Conservation (phyloP, 1,140 invertebrate species). For the Euwallacea similis region DNA sequence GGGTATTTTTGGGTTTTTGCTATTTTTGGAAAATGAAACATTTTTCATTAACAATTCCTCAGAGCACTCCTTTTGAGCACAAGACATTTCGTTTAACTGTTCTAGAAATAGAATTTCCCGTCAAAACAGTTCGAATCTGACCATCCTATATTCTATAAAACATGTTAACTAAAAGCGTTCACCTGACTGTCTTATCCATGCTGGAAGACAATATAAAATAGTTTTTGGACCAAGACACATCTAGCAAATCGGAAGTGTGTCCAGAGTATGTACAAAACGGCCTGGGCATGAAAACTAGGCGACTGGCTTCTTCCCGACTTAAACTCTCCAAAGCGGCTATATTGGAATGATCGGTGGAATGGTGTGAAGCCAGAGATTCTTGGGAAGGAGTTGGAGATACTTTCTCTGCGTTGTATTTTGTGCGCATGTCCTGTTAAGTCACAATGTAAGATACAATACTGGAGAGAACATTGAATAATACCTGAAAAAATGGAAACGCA, state of each 20-base stretch:
- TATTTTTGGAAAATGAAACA: too few relatives aligned
- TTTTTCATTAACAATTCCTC: too few relatives aligned
- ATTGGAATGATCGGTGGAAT: slow-evolving; percentile 67
- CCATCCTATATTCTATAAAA: neutral
- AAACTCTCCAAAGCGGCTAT: slow-evolving; percentile 56
- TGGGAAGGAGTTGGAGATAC: slow-evolving; percentile 88
- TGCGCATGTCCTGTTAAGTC: slow-evolving; percentile 77
- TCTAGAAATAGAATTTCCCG: too few relatives aligned
- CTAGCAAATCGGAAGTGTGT: slow-evolving; percentile 94
- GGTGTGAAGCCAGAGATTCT: slow-evolving; percentile 80
- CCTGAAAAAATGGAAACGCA: slow-evolving; percentile 85
- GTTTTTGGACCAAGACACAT: slow-evolving; percentile 98
- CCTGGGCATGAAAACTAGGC: slow-evolving; percentile 84
- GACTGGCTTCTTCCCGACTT: slow-evolving; percentile 54
- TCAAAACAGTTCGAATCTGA: neutral
- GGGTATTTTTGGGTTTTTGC: too few relatives aligned
- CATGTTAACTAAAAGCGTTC: neutral
- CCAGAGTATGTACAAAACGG: slow-evolving; percentile 94
- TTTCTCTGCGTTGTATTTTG: slow-evolving; percentile 88
- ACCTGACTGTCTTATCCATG: slow-evolving; percentile 96
- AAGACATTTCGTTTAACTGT: too few relatives aligned
- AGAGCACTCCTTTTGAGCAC: too few relatives aligned
- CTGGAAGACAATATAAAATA: slow-evolving; percentile 97
- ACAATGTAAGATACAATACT: neutral
- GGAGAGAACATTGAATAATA: slow-evolving; percentile 22